phyloP scores from a whole-genome alignment of 2,888 invertebrate species.

The Diarsia dahlii region DNA sequence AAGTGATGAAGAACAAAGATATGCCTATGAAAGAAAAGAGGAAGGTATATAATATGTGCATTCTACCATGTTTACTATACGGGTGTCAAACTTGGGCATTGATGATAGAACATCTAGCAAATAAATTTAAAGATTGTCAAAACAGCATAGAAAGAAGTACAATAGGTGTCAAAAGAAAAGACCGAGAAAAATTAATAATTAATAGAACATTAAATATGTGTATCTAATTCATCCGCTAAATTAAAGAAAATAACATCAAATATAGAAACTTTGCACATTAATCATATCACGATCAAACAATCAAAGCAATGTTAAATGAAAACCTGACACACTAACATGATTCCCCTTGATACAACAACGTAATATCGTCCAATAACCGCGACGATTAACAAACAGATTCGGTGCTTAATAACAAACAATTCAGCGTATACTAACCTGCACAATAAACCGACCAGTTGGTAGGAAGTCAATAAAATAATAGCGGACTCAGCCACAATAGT shows the following conservation, averaged over 20 bases:
- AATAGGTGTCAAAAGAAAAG: no score
- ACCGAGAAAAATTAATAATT: no score
- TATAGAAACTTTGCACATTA: neutral
- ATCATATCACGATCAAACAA: constrained; percentile 2
- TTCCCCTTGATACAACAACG: constrained; percentile 27
- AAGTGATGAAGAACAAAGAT: no score
- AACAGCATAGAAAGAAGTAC: no score
- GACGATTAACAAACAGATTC: constrained; percentile 62
- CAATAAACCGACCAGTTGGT: constrained; percentile 78
- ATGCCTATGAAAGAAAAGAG: no score
- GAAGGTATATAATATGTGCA: no score
- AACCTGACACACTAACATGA: constrained; percentile 41
- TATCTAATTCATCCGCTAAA: neutral
- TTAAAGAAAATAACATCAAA: neutral
- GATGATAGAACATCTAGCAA: no score
- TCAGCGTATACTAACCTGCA: constrained; percentile 63
- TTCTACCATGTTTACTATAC: no score
- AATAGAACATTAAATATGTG: neutral
- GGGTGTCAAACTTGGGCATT: no score
- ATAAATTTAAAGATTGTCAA: no score
- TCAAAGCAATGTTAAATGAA: constrained; percentile 41
- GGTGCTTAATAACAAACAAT: constrained; percentile 70
- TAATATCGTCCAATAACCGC: constrained; percentile 53
- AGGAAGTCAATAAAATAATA: constrained; percentile 86
- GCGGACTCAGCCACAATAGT: constrained; percentile 76